Evolutionary conservation across 2,888 invertebrate genomes (phyloP).

Genomic region (Molorchus minor): DNA sequence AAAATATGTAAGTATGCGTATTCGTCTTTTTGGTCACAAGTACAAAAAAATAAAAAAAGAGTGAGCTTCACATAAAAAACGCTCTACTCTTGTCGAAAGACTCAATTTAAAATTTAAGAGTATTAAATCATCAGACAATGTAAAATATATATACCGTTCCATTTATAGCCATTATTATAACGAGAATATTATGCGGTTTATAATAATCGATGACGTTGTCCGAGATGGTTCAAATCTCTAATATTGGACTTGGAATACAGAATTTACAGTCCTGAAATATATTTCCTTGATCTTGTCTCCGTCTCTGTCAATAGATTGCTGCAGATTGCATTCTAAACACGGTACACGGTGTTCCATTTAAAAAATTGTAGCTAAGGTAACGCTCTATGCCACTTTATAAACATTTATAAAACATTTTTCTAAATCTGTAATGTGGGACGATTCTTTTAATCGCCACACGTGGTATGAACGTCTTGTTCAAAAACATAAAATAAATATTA

Average conservation of each 20-base stretch:
- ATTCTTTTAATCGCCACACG: no score
- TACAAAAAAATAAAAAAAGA: neutral
- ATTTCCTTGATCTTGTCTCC: neutral
- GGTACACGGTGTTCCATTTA: neutral
- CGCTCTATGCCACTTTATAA: neutral
- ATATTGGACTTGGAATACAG: neutral
- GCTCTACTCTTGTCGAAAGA: neutral
- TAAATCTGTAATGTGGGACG: neutral
- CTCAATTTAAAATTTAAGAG: no score
- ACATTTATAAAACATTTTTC: neutral
- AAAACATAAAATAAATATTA: conserved; percentile 28
- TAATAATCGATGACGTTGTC: neutral
- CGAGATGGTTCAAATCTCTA: neutral
- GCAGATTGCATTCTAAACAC: neutral
- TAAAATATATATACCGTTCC: neutral
- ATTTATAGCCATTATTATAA: neutral
- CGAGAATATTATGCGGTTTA: neutral
- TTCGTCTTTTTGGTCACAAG: neutral
- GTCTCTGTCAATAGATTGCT: neutral
- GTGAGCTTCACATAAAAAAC: neutral
- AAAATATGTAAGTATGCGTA: neutral
- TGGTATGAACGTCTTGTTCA: no score
- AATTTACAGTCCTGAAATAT: neutral
- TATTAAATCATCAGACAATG: neutral
- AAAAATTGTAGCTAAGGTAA: neutral